Base-by-base conservation (phyloP, 2,113 vertebrate species). In the Periophthalmodon schlosseri region DNA sequence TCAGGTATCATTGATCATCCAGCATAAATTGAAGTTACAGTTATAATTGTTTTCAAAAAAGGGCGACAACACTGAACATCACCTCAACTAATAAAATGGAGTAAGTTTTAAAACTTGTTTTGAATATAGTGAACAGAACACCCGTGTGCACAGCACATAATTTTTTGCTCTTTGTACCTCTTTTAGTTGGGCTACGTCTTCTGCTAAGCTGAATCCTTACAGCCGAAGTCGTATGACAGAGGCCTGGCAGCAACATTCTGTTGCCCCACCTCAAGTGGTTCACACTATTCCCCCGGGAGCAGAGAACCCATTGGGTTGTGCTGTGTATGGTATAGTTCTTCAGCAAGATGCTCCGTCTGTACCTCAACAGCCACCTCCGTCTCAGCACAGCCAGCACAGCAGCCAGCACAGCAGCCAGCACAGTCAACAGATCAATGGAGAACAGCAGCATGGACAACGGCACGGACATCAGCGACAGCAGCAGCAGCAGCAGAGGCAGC, bases 301-400 rank as follows among this genome's bases (percentile, higher is more conserved):
- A 0, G 97, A 99, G 90, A 97, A 93, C 69, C 83, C 97, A 0
- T n/a, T 99, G 88, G 96, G 97, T 86, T 99, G 97, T 13, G 95
- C 98, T 0, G 96, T 99, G 28, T 99, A 99, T 0, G 97, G 97
- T 74, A 98, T 99, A 23, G 96, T 99, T 15, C 93, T 99, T 69
- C 98, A 98, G 87, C 94, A 95, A 0, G 97, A 99, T 44, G 88
- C 95, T 0, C 82, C 91, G 6, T 80, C 95, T 0, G 88, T 97
- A 78, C 95, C 95, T 84, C 95, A 95, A 75, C 90, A 90, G 16
- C 89, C 95, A 33, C 69, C 82, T 0, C 91, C 95, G 10, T 86
- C 96, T 44, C 91, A 91, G 75, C 88, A 95, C 9, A 63, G 89
- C 0, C 90, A 95, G 1, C 90, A 95, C 16, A 70, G 89, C 0